phyloP scores from a whole-genome alignment of 1,140 invertebrate genomes.

The Ips nitidus region DNA sequence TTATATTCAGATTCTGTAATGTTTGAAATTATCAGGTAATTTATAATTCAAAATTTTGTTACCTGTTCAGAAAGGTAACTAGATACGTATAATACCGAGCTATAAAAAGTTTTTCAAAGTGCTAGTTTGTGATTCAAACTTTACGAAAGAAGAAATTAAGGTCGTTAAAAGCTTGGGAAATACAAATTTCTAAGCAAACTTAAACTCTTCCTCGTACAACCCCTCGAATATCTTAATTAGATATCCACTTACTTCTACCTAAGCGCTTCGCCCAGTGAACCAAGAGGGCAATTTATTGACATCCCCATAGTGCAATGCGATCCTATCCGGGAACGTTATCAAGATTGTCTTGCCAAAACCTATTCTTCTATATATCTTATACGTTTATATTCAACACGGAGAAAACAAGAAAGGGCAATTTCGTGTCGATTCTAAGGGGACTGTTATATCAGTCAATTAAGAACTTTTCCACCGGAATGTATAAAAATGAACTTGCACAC shows the following conservation, averaged over 20 bases:
- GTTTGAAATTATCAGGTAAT: too few species aligned
- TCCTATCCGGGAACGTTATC: constrained; percentile 3
- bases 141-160: too few species aligned
- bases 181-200: not conserved
- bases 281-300: constrained; percentile 3
- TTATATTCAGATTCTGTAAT: too few species aligned
- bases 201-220: not conserved
- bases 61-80: too few species aligned
- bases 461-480: not conserved
- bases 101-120: too few species aligned
- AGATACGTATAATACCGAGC: too few species aligned
- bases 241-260: constrained; percentile 4
- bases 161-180: too few species aligned
- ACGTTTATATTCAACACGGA: not conserved
- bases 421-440: not conserved
- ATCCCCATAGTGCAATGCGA: constrained; percentile 4
- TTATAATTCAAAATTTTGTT: too few species aligned
- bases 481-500: constrained; percentile 6
- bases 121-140: too few species aligned
- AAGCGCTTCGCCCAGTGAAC: not conserved
- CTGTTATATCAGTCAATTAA: constrained; percentile 2
- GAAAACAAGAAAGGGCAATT: not conserved
- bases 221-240: constrained; percentile 1
- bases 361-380: not conserved
- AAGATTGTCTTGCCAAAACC: constrained; percentile 4